A percentile compares a stretch with the other conserved stretches of the same genome.
Conservation (phyloP, 1,140 invertebrate genomes). For the Cecropterus lyciades region DNA sequence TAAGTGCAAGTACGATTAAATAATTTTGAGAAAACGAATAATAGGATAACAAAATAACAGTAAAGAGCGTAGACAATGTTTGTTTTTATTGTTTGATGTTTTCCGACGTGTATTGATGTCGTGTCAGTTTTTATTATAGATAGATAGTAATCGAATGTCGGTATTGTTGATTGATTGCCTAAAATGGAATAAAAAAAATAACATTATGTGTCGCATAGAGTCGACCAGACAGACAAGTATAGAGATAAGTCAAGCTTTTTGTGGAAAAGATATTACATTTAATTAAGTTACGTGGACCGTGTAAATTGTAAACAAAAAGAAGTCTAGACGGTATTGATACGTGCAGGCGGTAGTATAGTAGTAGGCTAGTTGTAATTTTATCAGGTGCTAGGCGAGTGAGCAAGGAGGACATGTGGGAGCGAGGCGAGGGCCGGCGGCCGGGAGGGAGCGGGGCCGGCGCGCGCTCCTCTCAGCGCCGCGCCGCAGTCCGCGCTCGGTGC, state of each 20-base stretch:
- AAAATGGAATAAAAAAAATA: too few species aligned
- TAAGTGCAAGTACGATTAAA: too few species aligned
- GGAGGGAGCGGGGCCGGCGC: constrained; percentile 38
- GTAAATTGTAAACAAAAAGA: not conserved
- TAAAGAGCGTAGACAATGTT: too few species aligned
- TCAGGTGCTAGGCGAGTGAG: constrained; percentile 62
- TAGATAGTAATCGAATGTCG: too few species aligned
- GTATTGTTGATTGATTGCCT: too few species aligned
- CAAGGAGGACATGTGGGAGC: constrained; percentile 58
- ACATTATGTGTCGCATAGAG: not conserved
- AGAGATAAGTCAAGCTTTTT: not conserved
- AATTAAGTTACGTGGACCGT: not conserved
- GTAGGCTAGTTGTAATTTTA: constrained; percentile 55
- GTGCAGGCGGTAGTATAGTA: constrained; percentile 40
- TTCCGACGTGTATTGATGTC: too few species aligned
- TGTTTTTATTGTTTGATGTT: too few species aligned
- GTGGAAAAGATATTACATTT: not conserved
- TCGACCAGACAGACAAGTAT: too few species aligned
- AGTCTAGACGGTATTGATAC: constrained; percentile 40
- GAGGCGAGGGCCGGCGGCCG: constrained; percentile 47
- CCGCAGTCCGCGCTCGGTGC: constrained; percentile 72
- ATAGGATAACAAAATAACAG: too few species aligned
- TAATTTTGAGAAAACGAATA: too few species aligned
- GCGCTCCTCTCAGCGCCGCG: constrained; percentile 46
- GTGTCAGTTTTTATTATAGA: too few species aligned